These are phyloP conservation scores for Alloplasta piceator DNA, from an alignment of 2,888 invertebrate genomes.

Conservation along the genomic window DNA sequence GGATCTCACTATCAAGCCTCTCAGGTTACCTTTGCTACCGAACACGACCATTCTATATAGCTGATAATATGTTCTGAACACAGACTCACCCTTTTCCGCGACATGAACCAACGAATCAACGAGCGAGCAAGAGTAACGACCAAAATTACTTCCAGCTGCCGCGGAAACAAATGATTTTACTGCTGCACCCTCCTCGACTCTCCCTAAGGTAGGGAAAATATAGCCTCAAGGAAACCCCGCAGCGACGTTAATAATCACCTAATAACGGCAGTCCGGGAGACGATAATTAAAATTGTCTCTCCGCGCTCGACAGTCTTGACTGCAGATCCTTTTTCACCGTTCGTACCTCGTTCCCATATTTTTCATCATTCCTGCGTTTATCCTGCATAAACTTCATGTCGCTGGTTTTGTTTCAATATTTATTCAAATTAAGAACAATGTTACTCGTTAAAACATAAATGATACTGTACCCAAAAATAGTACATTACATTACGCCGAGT, in stretches of 20 bases:
- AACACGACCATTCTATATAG: conserved; percentile 10
- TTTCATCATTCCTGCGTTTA: background rate
- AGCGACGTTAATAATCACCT: conserved; percentile 74
- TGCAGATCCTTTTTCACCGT: conserved; percentile 36
- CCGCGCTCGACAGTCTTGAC: conserved; percentile 33
- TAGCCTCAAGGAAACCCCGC: conserved; percentile 45
- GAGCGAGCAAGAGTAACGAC: conserved; percentile 63
- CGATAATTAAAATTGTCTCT: conserved; percentile 75
- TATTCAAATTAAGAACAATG: no score
- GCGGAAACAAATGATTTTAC: conserved; percentile 71
- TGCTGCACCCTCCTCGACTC: background rate
- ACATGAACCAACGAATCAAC: conserved; percentile 40
- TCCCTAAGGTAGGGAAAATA: conserved; percentile 38
- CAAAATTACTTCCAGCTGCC: conserved; percentile 69
- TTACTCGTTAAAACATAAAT: no score
- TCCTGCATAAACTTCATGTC: background rate
- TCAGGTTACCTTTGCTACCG: conserved; percentile 9
- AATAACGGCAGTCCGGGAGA: conserved; percentile 65
- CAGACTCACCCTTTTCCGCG: conserved; percentile 16
- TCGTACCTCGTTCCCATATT: conserved; percentile 4
- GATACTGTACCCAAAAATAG: no score
- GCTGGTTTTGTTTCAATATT: no score
- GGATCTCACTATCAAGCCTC: background rate
- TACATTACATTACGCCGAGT: no score
- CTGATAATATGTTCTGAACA: background rate